Evolutionary conservation across 2,888 invertebrate species (phyloP), one percentile per base, ranked within the genome.

Genomic region (Oscheius myriophilus): DNA sequence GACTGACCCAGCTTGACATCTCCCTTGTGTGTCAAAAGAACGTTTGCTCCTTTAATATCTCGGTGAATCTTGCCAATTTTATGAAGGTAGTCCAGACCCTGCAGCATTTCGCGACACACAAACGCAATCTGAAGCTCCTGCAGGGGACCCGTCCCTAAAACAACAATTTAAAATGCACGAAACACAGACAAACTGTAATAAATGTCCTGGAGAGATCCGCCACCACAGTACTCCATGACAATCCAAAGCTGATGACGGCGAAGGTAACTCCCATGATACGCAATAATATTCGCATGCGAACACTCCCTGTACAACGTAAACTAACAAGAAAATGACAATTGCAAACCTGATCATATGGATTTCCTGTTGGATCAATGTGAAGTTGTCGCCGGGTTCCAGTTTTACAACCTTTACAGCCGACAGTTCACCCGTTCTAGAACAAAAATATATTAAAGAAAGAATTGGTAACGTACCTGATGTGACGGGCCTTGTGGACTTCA

Each of bases 371-470:
- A 98, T 98, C 87, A 96, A 93, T 77, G 92, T 92, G 90, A 98
- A 96, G 90, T 98, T 97, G 91, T 98, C 98, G 66, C 96, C 91
- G 87, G 95, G 94, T 89, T 98, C 97, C 87, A 99, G 90, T 90
- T 99, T 98, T 87, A 98, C 97, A 87, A 97, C 96, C 92, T 98
- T 98, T 89, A 99, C 95, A 86, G 97, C 98, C 65, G 96, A 95
- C 87, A 95, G 91, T 87, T 95, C 95, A 88, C 93, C 93, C 85
- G 92, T 93, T 53, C 84, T 84, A 51, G 45, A 83, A 76, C n/a
- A 25, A 69, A 61, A 25, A 55, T 51, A 18, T 9, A 51, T 51
- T 51, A 9, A 11, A 7, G 11, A 51, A 51, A 33, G 9, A 33
- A 3, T 6, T 6, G 3, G 9, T 3, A 33, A 33, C 3, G n/a